Evolutionary conservation across 2,888 invertebrate genomes (phyloP), one percentile per base, ranked within the genome.

Genomic region (Flexamia atlantica): DNA sequence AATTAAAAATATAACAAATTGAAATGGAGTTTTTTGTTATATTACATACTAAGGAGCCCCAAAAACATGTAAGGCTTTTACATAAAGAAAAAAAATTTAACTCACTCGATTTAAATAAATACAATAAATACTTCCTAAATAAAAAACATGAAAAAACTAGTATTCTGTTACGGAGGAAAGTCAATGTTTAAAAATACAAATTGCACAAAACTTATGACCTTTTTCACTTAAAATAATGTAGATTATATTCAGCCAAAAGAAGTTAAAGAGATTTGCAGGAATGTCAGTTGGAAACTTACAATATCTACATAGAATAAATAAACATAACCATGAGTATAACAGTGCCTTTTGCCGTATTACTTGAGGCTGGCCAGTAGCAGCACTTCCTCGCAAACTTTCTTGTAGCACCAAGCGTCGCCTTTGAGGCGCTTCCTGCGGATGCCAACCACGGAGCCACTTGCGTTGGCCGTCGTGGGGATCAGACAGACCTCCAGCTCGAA

Each of bases 401-500:
- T 96, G 90, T 96, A 96, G 86, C 94, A 93, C 95, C 96, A 96
- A 0, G 94, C 93, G 89, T 96, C 95, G 0, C 96, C 96, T 88
- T 94, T 94, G 64, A 96, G 92, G 46, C 96, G 91, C 89, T 95
- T 96, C 83, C 96, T 91, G 82, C 94, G 91, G 83, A 96, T 93
- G 36, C 95, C 95, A 4, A 93, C 92, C 68, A 91, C 88, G 14
- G 80, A 50, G 46, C 68, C 68, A 23, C 9, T 46, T 17, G 81
- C 40, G 20, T 87, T 87, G 72, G 87, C 87, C 1, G 89, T 89
- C 50, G 90, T 89, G 17, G 92, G 91, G 17, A 93, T 88, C 84
- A 91, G 90, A 86, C 93, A 93, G 46, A 93, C 94, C 90, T 96
- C 95, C 87, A 96, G 89, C 89, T 95, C 95, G 89, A 96, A 95